Conservation (phyloP, 2,888 invertebrate genomes). For the Habrosyne pyritoides region DNA sequence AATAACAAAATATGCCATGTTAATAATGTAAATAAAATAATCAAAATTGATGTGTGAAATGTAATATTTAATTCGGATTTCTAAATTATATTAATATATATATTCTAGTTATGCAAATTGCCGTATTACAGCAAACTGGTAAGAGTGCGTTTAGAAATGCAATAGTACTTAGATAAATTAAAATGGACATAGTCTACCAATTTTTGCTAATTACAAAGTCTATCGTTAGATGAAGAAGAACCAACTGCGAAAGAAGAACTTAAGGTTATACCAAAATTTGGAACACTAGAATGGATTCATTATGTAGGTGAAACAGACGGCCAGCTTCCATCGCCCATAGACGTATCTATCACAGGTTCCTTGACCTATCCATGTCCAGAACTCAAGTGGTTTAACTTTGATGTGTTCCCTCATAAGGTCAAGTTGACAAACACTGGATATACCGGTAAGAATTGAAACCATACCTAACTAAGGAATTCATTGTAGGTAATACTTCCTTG, state of each 20-base stretch:
- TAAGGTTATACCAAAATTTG: conserved; percentile 45
- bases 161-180: too few species aligned
- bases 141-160: not conserved
- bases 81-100: conserved; percentile 2
- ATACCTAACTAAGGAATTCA: too few species aligned
- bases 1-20: not conserved
- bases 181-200: too few species aligned
- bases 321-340: conserved; percentile 63
- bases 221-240: conserved; percentile 42
- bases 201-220: not conserved
- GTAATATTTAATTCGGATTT: not conserved
- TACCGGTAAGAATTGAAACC: conserved; percentile 81
- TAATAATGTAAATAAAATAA: not conserved
- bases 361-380: conserved; percentile 65
- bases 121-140: conserved; percentile 32
- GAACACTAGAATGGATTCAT: conserved; percentile 64
- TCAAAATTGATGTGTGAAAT: not conserved
- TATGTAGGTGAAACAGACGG: conserved; percentile 63
- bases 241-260: conserved; percentile 30
- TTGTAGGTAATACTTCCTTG: not conserved
- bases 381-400: conserved; percentile 83
- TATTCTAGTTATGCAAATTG: conserved; percentile 22
- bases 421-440: conserved; percentile 87
- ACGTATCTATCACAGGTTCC: conserved; percentile 70
- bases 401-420: conserved; percentile 84